phyloP scores from a whole-genome alignment of 2,797 vertebrate species.

The Epinephelus awoara region DNA sequence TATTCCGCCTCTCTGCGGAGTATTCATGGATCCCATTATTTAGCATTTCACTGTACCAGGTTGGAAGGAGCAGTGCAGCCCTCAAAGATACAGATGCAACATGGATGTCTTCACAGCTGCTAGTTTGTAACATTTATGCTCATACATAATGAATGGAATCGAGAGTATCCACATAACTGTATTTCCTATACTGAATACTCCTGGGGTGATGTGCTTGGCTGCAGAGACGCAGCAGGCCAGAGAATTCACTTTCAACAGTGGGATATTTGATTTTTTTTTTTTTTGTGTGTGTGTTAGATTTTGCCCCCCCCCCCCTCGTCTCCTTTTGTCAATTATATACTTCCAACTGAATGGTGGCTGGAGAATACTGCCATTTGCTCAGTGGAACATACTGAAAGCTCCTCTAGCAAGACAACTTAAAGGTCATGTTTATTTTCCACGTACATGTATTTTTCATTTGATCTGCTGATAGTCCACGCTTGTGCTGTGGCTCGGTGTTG shows the following conservation, averaged over 20 bases:
- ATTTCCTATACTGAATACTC: constrained; percentile 77
- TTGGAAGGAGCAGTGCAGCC: constrained; percentile 59
- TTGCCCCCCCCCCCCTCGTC: not conserved
- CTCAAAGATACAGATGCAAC: constrained; percentile 70
- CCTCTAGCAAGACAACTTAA: constrained; percentile 61
- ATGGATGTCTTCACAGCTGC: constrained; percentile 73
- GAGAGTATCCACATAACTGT: constrained; percentile 77
- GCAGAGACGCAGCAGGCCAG: constrained; percentile 61
- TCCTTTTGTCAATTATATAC: constrained; percentile 72
- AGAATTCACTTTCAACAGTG: constrained; percentile 69
- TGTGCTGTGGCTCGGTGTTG: constrained; percentile 28
- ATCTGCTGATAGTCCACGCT: constrained; percentile 51
- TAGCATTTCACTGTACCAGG: constrained; percentile 50
- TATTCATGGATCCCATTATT: constrained; percentile 65
- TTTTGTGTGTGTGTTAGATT: constrained; percentile 17
- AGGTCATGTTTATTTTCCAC: constrained; percentile 76
- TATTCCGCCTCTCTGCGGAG: constrained; percentile 45
- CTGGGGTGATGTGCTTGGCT: constrained; percentile 66
- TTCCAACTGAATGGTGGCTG: constrained; percentile 73
- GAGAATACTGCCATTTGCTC: constrained; percentile 76
- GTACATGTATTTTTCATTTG: constrained; percentile 75
- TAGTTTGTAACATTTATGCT: constrained; percentile 85
- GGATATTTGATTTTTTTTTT: constrained; percentile 65
- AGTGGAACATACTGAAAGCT: constrained; percentile 66
- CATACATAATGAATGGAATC: constrained; percentile 84